These are phyloP conservation scores for Heliconius congener DNA, from an alignment of 1,140 invertebrate genomes.

Conservation along the genomic window DNA sequence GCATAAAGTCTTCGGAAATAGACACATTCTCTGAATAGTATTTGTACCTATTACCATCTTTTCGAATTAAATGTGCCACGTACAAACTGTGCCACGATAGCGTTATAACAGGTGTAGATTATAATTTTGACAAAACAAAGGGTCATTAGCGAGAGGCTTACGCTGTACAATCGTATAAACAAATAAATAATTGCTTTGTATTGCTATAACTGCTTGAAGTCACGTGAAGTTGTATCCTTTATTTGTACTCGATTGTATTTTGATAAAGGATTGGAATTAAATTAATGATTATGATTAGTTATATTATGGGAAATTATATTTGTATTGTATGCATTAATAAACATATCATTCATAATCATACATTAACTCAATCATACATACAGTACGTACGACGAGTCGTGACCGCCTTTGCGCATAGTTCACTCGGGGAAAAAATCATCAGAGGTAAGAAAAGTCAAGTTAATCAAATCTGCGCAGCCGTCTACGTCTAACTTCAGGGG, in stretches of 20 bases:
- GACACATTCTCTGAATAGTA: background rate
- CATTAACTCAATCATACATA: no score
- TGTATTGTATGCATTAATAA: no score
- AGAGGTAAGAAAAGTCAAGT: no score
- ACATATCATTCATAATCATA: no score
- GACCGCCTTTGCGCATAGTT: no score
- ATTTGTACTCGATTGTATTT: background rate
- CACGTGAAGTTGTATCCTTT: background rate
- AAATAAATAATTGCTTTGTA: background rate
- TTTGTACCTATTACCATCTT: background rate
- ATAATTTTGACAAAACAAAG: conserved; percentile 2
- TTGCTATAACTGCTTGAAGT: conserved; percentile 3
- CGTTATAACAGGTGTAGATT: background rate
- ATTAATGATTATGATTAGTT: no score
- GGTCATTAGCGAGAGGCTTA: background rate
- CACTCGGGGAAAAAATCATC: no score
- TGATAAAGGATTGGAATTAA: background rate
- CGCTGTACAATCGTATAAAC: background rate
- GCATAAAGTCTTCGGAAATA: no score
- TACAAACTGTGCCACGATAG: background rate
- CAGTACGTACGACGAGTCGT: no score
- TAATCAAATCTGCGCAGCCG: no score
- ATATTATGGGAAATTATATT: no score
- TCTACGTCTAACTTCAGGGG: no score
- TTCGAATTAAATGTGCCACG: background rate